Conservation (phyloP, 2,888 invertebrate species). For the Chrysolina haemoptera region DNA sequence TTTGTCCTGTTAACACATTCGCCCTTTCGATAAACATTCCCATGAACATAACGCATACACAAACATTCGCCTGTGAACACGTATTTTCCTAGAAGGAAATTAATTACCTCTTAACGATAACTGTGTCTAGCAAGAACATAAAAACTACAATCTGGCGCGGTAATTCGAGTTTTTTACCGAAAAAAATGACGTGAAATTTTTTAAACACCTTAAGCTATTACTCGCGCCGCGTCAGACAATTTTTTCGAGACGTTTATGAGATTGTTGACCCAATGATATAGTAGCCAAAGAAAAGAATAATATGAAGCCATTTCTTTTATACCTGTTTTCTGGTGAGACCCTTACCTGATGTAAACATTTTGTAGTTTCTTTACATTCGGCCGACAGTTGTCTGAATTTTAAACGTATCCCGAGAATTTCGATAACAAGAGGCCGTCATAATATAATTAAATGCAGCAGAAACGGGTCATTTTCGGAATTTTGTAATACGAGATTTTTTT, state of each 20-base stretch:
- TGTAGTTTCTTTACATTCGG: conserved; percentile 47
- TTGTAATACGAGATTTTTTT: conserved; percentile 46
- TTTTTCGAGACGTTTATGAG: conserved; percentile 42
- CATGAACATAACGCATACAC: not conserved
- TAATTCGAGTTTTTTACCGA: conserved; percentile 30
- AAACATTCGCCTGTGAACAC: not conserved
- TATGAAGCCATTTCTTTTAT: conserved; percentile 50
- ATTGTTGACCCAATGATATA: conserved; percentile 42
- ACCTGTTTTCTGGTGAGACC: conserved; percentile 51
- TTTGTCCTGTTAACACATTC: not conserved
- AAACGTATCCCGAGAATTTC: conserved; percentile 44
- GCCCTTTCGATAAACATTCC: conserved; percentile 4
- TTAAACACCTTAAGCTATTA: conserved; percentile 39
- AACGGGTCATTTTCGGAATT: conserved; percentile 46
- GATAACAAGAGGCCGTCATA: conserved; percentile 41
- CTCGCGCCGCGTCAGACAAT: conserved; percentile 32
- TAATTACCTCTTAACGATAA: conserved; percentile 9
- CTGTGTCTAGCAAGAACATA: conserved; percentile 1
- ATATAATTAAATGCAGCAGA: conserved; percentile 48
- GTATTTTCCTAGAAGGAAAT: conserved; percentile 14
- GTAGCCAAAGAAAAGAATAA: conserved; percentile 46
- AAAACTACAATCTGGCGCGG: conserved; percentile 15
- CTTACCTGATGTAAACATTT: conserved; percentile 51
- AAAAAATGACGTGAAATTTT: conserved; percentile 40
- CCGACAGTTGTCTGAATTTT: conserved; percentile 50